Evolutionary conservation across 2,888 invertebrate species (phyloP).

Genomic region (Ochlodes sylvanus): DNA sequence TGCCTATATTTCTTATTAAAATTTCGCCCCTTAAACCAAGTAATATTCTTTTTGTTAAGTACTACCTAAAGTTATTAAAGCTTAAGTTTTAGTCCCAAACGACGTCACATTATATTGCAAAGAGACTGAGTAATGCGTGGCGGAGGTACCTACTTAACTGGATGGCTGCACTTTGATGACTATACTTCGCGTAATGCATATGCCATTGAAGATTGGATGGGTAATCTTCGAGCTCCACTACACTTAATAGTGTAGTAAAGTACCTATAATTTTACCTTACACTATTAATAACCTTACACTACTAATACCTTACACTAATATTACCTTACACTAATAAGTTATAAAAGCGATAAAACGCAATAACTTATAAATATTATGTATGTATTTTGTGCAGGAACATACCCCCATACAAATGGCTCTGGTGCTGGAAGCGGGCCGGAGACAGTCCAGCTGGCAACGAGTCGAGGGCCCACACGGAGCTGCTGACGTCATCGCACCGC

Average conservation of each 20-base stretch:
- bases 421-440: slow-evolving; percentile 78
- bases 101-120: background rate
- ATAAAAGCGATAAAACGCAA: too few species aligned
- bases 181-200: slow-evolving; percentile 9
- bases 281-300: too few species aligned
- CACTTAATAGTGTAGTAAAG: too few species aligned
- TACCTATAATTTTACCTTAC: too few species aligned
- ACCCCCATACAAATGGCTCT: slow-evolving; percentile 89
- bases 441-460: slow-evolving; percentile 71
- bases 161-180: slow-evolving; percentile 17
- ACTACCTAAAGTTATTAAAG: background rate
- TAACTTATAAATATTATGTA: too few species aligned
- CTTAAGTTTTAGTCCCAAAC: slow-evolving; percentile 1
- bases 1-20: background rate
- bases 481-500: slow-evolving; percentile 80
- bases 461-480: slow-evolving; percentile 80
- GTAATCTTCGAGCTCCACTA: too few species aligned
- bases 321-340: too few species aligned
- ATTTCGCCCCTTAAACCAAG: background rate
- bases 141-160: background rate
- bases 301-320: too few species aligned
- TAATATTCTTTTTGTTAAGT: background rate
- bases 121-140: background rate
- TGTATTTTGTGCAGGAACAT: slow-evolving; percentile 75
- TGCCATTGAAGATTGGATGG: background rate